These are phyloP conservation scores for Eubucco bourcierii DNA, from an alignment of 2,113 vertebrate species.

Conservation along the genomic window DNA sequence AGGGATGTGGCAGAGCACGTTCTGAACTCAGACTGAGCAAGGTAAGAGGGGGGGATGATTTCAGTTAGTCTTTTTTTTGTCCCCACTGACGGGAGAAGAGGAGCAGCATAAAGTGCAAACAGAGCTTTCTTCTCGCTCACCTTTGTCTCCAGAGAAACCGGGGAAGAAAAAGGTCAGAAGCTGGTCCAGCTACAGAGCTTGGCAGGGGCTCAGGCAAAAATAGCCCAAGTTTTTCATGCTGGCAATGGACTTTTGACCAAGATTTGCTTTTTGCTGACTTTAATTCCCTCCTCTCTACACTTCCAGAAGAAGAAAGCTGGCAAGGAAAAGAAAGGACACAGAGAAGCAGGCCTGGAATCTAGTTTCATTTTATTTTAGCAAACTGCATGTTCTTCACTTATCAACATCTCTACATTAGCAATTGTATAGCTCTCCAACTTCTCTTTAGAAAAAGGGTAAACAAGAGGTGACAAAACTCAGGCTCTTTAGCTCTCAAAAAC, in stretches of 20 bases:
- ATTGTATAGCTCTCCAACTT: constrained; percentile 68
- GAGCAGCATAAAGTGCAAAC: neutral
- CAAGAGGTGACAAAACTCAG: constrained; percentile 69
- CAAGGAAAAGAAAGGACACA: neutral
- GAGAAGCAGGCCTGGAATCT: constrained; percentile 65
- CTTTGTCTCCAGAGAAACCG: neutral
- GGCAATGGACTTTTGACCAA: neutral
- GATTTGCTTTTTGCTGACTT: neutral
- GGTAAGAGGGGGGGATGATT: neutral
- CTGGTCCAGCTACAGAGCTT: neutral
- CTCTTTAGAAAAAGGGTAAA: constrained; percentile 75
- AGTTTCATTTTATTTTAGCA: constrained; percentile 78
- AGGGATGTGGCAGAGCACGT: fast-evolving
- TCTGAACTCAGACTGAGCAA: neutral
- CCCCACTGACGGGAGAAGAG: neutral
- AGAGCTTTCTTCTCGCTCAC: neutral
- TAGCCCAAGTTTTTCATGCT: fast-evolving
- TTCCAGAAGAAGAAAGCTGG: neutral
- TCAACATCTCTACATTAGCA: constrained; percentile 75
- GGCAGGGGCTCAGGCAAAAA: neutral
- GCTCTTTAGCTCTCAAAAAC: constrained; percentile 71
- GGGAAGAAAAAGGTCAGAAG: neutral
- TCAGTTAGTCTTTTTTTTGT: neutral
- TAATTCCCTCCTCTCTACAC: neutral
- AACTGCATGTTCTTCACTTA: constrained; percentile 67